phyloP scores from a whole-genome alignment of 2,888 invertebrate genomes.

The Eupithecia centaureata region DNA sequence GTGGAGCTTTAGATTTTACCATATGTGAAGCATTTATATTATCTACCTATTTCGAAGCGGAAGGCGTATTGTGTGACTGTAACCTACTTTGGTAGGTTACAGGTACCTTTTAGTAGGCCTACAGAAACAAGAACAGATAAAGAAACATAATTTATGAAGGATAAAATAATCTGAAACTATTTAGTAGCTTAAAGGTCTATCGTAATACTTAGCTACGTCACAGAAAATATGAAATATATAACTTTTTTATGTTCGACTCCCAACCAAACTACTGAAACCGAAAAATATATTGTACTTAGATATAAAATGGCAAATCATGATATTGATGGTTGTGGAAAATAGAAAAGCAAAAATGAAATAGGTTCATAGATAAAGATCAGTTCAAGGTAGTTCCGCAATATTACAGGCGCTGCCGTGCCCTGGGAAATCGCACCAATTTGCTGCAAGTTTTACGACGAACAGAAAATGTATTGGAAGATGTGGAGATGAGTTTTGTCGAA shows the following conservation, averaged over 20 bases:
- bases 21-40: not conserved
- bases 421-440: slow-evolving; percentile 36
- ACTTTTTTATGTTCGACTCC: not conserved
- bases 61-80: not conserved
- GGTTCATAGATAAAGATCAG: slow-evolving; percentile 6
- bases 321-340: not conserved
- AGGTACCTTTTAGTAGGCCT: not conserved
- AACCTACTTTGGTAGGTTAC: no score
- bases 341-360: slow-evolving; percentile 2
- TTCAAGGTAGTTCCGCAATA: slow-evolving; percentile 15
- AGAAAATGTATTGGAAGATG: slow-evolving; percentile 14
- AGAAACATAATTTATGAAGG: no score
- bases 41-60: not conserved
- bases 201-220: no score
- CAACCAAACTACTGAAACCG: not conserved
- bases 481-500: slow-evolving; percentile 5
- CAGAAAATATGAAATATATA: no score
- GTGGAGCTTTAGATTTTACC: not conserved
- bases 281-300: not conserved
- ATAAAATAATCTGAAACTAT: no score
- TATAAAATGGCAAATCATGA: not conserved
- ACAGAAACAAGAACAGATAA: no score
- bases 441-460: slow-evolving; percentile 28
- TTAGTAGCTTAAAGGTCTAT: no score
- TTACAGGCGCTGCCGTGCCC: slow-evolving; percentile 20